Base-by-base conservation (phyloP, 2,888 invertebrate genomes). In the Troides oblongomaculatus region DNA sequence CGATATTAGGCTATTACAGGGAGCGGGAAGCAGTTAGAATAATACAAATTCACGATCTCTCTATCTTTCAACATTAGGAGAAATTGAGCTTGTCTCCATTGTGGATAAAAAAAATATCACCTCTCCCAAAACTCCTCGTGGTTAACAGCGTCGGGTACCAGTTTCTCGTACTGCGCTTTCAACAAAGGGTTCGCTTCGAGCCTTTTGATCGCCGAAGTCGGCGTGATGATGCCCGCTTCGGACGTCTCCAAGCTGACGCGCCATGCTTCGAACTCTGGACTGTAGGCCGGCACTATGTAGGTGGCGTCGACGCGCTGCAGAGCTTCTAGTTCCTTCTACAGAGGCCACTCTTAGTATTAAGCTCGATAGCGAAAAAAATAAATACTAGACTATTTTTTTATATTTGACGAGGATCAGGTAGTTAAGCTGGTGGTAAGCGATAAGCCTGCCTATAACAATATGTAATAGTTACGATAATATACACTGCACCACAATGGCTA, bases 111-210 rank as follows among this genome's bases (percentile, higher is more conserved):
- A 50, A 57, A 57, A n/a, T 17, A 83, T 77, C 66, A 94, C 94
- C 97, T 93, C 81, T 96, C 95, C 97, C 97, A 97, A 86, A 97
- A 97, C 72, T 95, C 93, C 25, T 95, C 94, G 78, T 96, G 95
- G 1, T 95, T 93, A 21, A 97, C 95, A 61, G 94, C 93, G 67
- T 94, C 93, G 6, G 96, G 95, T 76, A 97, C 97, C 72, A 97
- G 90, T 78, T 93, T 94, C 64, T 94, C 92, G 76, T 95, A 95
- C 77, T 95, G 93, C 14, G 93, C 85, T 72, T 93, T 89, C 36
- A 96, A 89, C 70, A 94, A 84, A 0, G 94, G 93, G 59, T 79
- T 88, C 43, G 81, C 64, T 1, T 79, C 79, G 4, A 93, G 84
- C 0, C 89, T 79, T 5, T 80, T 75, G 2, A 75, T 76, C 0